Conservation (phyloP, 2,113 vertebrate species). For the Syrmaticus mikado region DNA sequence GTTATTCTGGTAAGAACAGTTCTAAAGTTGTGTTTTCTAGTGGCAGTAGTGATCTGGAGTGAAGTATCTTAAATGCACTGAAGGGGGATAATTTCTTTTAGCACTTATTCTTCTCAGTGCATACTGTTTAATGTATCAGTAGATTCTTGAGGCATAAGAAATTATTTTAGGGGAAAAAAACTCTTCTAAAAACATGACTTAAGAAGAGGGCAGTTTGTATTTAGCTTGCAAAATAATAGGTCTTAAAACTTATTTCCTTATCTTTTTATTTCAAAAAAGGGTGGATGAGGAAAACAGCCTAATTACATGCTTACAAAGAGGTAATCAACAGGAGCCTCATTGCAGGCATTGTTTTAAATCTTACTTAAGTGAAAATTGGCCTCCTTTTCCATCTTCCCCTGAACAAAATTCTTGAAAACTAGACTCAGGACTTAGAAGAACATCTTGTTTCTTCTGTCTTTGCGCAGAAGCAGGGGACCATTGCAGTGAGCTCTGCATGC, state of each 20-base stretch:
- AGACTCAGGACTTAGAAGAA: neutral
- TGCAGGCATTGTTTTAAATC: neutral
- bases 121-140: too few relatives aligned
- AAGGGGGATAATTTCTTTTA: too few relatives aligned
- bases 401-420: neutral
- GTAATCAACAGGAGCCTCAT: neutral
- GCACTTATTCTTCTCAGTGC: too few relatives aligned
- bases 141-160: accelerated
- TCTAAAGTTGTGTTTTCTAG: neutral
- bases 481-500: neutral
- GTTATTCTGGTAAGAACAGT: neutral
- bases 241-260: neutral
- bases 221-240: too few relatives aligned
- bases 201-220: accelerated
- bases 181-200: neutral
- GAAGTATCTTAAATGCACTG: accelerated
- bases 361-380: too few relatives aligned
- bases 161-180: neutral
- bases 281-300: neutral
- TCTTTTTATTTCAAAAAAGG: neutral
- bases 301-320: neutral
- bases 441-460: neutral
- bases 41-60: neutral
- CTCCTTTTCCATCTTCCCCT: neutral
- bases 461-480: neutral